Percentiles rank a stretch among this genome's conserved stretches.
Evolutionary conservation across 2,113 vertebrate species (phyloP).

Genomic region (Gambusia holbrooki): DNA sequence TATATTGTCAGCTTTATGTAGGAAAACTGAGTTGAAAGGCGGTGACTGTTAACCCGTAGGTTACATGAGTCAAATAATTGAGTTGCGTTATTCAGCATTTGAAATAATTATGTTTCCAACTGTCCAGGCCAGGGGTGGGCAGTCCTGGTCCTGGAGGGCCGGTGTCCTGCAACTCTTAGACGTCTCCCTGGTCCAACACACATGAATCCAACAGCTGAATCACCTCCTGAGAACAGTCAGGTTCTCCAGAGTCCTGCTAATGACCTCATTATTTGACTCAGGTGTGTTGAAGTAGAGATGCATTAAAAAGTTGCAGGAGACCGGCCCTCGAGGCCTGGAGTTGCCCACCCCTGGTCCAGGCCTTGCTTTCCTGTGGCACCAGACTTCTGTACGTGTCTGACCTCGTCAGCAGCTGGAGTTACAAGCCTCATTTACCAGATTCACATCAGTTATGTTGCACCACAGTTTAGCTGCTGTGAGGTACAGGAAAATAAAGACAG

Average conservation of each 20-base stretch:
- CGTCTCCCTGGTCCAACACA: no score
- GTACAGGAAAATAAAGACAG: slow-evolving; percentile 77
- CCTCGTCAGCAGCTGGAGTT: slow-evolving; percentile 71
- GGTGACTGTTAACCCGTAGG: not conserved
- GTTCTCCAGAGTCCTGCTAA: no score
- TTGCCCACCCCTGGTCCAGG: slow-evolving; percentile 8
- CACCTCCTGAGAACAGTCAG: no score
- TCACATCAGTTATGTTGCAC: slow-evolving; percentile 70
- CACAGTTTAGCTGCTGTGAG: slow-evolving; percentile 74
- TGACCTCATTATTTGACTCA: no score
- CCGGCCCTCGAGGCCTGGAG: no score
- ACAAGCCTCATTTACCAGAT: slow-evolving; percentile 78
- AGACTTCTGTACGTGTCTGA: slow-evolving; percentile 50
- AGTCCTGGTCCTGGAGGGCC: no score
- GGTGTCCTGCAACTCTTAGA: no score
- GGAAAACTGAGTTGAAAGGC: not conserved
- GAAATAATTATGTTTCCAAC: slow-evolving; percentile 22
- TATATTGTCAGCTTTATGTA: not conserved
- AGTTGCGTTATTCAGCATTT: slow-evolving; percentile 21
- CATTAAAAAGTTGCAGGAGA: no score
- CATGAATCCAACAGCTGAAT: no score
- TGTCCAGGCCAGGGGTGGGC: slow-evolving; percentile 14
- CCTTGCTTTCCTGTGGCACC: slow-evolving; percentile 25
- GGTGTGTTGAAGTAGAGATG: no score
- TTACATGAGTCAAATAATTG: slow-evolving; percentile 10